These are phyloP conservation scores for Eumerus sabulonum DNA, from an alignment of 2,888 invertebrate species.

Conservation along the genomic window DNA sequence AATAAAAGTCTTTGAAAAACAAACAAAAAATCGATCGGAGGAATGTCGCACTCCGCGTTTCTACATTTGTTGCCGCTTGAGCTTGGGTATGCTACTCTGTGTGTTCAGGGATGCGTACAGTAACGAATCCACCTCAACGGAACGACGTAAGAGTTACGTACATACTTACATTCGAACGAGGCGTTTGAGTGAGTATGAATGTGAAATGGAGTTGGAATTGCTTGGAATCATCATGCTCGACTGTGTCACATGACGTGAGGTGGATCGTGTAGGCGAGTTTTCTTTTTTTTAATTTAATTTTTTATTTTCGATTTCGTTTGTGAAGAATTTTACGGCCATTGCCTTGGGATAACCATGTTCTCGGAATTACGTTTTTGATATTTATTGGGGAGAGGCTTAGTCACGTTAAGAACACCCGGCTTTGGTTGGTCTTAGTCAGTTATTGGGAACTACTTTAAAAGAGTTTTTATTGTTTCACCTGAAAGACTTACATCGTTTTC, in stretches of 20 bases:
- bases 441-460: too few relatives aligned
- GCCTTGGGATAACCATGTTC: too few relatives aligned
- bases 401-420: too few relatives aligned
- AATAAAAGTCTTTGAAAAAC: background rate
- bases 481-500: too few relatives aligned
- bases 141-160: conserved; percentile 1
- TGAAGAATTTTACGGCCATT: too few relatives aligned
- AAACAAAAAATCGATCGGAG: background rate
- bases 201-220: conserved; percentile 19
- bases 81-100: conserved; percentile 19
- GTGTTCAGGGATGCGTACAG: conserved; percentile 38
- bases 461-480: too few relatives aligned
- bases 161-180: background rate
- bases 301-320: too few relatives aligned
- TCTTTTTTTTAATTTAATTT: background rate
- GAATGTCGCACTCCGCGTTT: conserved; percentile 17
- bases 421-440: too few relatives aligned
- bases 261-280: conserved; percentile 1
- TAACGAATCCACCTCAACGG: background rate
- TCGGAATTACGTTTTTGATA: too few relatives aligned
- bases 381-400: too few relatives aligned
- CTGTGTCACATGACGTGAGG: conserved; percentile 2
- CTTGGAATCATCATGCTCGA: conserved; percentile 16
- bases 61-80: too few relatives aligned
- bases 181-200: conserved; percentile 12